Percentiles rank a stretch among this genome's conserved stretches.
phyloP scores from a whole-genome alignment of 2,888 invertebrate species.

The Schrankia costaestrigalis region DNA sequence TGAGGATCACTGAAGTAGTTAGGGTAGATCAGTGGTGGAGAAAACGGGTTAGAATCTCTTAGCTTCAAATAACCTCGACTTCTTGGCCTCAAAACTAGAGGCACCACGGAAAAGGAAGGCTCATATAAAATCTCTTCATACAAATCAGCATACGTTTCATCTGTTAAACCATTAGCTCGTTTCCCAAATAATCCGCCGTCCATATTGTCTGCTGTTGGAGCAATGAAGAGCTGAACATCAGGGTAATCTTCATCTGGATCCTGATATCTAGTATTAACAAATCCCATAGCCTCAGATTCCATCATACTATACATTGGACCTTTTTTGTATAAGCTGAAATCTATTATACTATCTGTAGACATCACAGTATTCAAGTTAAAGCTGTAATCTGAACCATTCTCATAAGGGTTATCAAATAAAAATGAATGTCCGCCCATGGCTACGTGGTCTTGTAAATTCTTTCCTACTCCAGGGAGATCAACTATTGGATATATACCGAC shows the following conservation, averaged over 20 bases:
- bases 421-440: conserved; percentile 89
- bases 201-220: conserved; percentile 87
- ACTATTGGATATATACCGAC: conserved; percentile 81
- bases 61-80: conserved; percentile 86
- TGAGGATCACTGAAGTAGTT: conserved; percentile 89
- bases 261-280: conserved; percentile 87
- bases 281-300: conserved; percentile 89
- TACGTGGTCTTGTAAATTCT: conserved; percentile 91
- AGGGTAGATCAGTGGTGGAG: conserved; percentile 91
- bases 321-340: conserved; percentile 80
- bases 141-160: conserved; percentile 84
- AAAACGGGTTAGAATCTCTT: conserved; percentile 83
- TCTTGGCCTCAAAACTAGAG: conserved; percentile 86
- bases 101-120: conserved; percentile 84
- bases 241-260: conserved; percentile 85
- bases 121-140: conserved; percentile 86
- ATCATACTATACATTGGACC: conserved; percentile 89
- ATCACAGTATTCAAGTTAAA: conserved; percentile 85
- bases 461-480: conserved; percentile 87
- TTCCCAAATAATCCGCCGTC: conserved; percentile 89
- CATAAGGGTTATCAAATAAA: conserved; percentile 83
- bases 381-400: conserved; percentile 81
- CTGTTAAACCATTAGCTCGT: conserved; percentile 83
- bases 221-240: conserved; percentile 88
- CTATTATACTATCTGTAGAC: conserved; percentile 80